Percentiles rank a stretch among this genome's conserved stretches.
These are phyloP conservation scores for Loripinus fragilis DNA, from an alignment of 2,888 invertebrate species.

Conservation along the genomic window DNA sequence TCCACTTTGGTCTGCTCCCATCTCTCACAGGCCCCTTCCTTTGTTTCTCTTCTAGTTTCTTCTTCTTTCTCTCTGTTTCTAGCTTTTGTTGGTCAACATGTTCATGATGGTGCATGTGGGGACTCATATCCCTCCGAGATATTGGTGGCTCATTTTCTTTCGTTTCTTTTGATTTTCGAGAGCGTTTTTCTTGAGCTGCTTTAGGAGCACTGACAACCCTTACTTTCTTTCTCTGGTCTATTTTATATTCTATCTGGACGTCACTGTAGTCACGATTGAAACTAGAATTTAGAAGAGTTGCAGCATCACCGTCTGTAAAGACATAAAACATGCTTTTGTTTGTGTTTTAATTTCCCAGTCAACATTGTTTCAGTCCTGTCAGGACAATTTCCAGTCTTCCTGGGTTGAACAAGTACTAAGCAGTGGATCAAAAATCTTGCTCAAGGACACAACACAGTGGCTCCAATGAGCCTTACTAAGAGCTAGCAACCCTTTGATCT, in stretches of 20 bases:
- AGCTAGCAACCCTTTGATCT: too few species aligned
- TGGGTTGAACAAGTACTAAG: too few species aligned
- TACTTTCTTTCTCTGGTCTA: slow-evolving; percentile 69
- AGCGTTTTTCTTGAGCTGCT: slow-evolving; percentile 45
- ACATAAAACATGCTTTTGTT: too few species aligned
- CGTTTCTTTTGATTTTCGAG: slow-evolving; percentile 33
- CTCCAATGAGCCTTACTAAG: too few species aligned
- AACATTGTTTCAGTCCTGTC: too few species aligned
- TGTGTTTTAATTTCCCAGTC: too few species aligned
- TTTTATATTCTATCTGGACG: slow-evolving; percentile 70
- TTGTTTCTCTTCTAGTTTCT: slow-evolving; percentile 39
- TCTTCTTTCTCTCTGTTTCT: slow-evolving; percentile 40
- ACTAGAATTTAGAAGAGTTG: slow-evolving; percentile 36
- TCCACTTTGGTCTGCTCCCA: slow-evolving; percentile 72
- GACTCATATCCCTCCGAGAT: slow-evolving; percentile 36
- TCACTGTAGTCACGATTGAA: slow-evolving; percentile 66
- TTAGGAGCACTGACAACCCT: slow-evolving; percentile 72
- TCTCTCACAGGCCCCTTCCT: slow-evolving; percentile 49
- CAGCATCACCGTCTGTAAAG: slow-evolving; percentile 43
- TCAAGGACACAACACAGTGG: too few species aligned
- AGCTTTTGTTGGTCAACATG: slow-evolving; percentile 29
- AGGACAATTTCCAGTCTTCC: too few species aligned
- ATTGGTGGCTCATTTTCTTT: slow-evolving; percentile 32
- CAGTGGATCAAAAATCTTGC: too few species aligned
- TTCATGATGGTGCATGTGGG: slow-evolving; percentile 51